Evolutionary conservation across 1,140 invertebrate species (phyloP).

Genomic region (Harlomillsia oculata): DNA sequence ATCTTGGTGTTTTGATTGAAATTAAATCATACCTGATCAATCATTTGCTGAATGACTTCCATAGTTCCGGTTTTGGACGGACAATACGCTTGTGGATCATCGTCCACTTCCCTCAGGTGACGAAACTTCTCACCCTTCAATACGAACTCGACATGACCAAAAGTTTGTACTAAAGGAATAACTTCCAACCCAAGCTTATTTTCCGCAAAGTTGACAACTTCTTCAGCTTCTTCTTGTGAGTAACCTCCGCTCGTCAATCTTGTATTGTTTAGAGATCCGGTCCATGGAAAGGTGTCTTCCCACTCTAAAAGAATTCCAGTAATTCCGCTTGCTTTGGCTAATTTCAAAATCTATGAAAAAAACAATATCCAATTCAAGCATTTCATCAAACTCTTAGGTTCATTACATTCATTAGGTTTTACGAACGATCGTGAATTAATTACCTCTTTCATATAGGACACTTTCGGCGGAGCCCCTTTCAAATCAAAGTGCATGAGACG

Average conservation of each 20-base stretch:
- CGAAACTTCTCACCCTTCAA: conserved; percentile 69
- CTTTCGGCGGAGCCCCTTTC: conserved; percentile 61
- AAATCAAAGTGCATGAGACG: conserved; percentile 62
- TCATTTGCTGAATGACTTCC: conserved; percentile 61
- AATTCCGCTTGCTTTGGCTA: conserved; percentile 57
- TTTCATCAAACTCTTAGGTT: not conserved
- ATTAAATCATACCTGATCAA: conserved; percentile 59
- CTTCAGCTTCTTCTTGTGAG: conserved; percentile 53
- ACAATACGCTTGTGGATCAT: conserved; percentile 71
- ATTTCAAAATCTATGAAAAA: conserved; percentile 13
- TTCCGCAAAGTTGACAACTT: conserved; percentile 54
- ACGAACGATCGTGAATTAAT: too few species aligned
- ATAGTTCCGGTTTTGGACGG: conserved; percentile 64
- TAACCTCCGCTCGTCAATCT: conserved; percentile 70
- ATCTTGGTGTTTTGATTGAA: not conserved
- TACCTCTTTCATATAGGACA: conserved; percentile 53
- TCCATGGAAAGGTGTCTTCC: conserved; percentile 96
- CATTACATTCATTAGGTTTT: not conserved
- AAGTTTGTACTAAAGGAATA: conserved; percentile 89
- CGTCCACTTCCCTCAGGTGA: conserved; percentile 63
- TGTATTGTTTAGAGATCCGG: conserved; percentile 49
- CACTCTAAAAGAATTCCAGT: conserved; percentile 88
- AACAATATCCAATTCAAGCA: not conserved
- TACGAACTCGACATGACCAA: conserved; percentile 87
- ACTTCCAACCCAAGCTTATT: conserved; percentile 58